Base-by-base conservation (phyloP, 2,797 vertebrate species). In the Gallinago stenura region DNA sequence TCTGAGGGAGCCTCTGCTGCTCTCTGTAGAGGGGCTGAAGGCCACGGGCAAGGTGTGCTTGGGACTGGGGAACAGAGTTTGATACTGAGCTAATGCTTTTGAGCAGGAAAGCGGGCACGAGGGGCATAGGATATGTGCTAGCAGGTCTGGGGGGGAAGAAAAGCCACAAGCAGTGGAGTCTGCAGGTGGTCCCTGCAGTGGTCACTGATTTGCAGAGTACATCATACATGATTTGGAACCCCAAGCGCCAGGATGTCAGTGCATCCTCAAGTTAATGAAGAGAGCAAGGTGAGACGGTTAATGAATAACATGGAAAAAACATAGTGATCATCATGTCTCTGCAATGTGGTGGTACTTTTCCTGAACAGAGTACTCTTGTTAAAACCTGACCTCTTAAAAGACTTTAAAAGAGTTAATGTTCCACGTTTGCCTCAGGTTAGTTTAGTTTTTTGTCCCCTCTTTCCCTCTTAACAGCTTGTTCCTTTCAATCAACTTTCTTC, bases 291-390 rank as follows among this genome's bases (percentile, higher is more conserved):
- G 94, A 94, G 89, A 28, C 4, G 2, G 93, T 96, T 95, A 97
- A 97, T 95, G 78, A 92, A 7, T 97, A 90, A 96, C 90, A 33
- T 11, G 57, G 75, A 24, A 87, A 93, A 96, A 93, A 28, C 88
- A 78, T 35, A 24, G 57, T 51, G 83, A 62, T 89, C 46, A 9
- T 94, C 75, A 69, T 48, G 71, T 83, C 22, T 19, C 68, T 80
- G 65, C 83, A 66, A 50, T 21, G 51, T 33, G 24, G 43, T 80
- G 86, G 50, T 84, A 54, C 93, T 94, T 77, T 92, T 94, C 77
- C 91, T 96, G 93, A 96, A 93, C 94, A 96, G 91, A 92, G 81
- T 75, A 45, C 81, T 87, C 78, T 77, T 95, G 93, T 95, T 93
- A 85, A 92, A 88, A 82, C 68, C 89, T 96, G 87, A 96, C 94